These are phyloP conservation scores for Amorpha juglandis DNA, from an alignment of 2,888 invertebrate species.

Conservation along the genomic window DNA sequence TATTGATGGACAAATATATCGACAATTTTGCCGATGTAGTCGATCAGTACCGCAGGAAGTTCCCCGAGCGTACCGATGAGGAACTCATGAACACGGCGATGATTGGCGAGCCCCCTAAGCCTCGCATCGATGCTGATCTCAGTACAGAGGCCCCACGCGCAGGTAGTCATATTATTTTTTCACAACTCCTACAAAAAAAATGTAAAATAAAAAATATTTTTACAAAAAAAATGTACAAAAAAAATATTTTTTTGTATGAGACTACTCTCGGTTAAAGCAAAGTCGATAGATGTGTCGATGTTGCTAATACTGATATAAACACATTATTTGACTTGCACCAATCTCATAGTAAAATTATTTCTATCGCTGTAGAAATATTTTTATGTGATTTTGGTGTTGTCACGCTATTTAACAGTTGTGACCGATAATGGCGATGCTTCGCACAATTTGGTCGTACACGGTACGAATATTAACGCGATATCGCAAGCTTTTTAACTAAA, in stretches of 20 bases:
- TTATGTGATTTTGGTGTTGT: neutral
- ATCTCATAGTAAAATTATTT: neutral
- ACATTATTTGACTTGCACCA: neutral
- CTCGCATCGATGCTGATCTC: neutral
- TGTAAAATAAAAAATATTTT: too few species aligned
- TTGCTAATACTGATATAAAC: neutral
- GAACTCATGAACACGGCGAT: neutral
- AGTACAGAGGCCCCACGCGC: neutral
- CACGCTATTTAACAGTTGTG: neutral
- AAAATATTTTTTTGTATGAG: neutral
- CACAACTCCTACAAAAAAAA: neutral
- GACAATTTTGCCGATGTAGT: constrained; percentile 32
- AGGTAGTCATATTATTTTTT: neutral
- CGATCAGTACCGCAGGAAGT: neutral
- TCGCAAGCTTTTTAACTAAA: neutral
- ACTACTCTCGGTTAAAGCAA: neutral
- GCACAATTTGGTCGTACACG: neutral
- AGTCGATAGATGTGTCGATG: neutral
- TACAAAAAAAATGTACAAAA: too few species aligned
- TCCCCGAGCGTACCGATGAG: constrained; percentile 1
- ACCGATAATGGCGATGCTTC: neutral
- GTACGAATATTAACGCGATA: neutral
- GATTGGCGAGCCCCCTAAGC: neutral
- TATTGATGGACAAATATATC: constrained; percentile 58
- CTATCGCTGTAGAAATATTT: neutral